Conservation (phyloP, 2,113 vertebrate species). For the Accipiter cooperii region DNA sequence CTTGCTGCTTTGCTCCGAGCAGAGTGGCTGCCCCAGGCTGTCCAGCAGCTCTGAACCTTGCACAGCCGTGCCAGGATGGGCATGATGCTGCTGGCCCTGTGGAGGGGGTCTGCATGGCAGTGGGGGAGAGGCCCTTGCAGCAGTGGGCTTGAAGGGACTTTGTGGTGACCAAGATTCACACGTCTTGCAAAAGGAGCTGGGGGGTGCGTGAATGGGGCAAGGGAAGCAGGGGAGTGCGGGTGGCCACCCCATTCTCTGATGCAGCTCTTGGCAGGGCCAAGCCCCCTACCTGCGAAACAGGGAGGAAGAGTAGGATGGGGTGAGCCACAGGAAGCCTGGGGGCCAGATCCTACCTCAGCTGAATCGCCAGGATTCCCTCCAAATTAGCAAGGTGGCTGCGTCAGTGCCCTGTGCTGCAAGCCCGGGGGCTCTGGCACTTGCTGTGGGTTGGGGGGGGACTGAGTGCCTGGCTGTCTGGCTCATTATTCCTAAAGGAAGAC, state of each 20-base stretch:
- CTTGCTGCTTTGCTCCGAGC: background rate
- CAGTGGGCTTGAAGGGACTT: background rate
- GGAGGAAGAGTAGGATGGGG: background rate
- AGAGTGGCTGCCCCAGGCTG: background rate
- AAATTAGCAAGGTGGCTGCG: background rate
- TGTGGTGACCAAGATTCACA: background rate
- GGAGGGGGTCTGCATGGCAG: background rate
- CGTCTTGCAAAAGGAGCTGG: background rate
- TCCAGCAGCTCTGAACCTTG: background rate
- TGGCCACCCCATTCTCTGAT: accelerated
- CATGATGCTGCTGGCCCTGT: accelerated
- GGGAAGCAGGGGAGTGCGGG: too few species aligned
- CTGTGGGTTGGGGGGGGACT: accelerated
- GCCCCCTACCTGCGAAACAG: background rate
- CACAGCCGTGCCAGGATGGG: background rate
- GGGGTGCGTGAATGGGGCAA: background rate
- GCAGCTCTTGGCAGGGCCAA: background rate
- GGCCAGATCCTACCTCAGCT: background rate
- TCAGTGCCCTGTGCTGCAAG: background rate
- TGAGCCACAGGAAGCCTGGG: background rate
- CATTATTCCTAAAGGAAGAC: background rate
- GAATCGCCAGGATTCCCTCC: background rate
- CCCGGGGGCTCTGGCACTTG: background rate
- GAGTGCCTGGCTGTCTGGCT: background rate
- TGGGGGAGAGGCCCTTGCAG: background rate